Percentiles rank a stretch among this genome's conserved stretches.
These are phyloP conservation scores for Protomyctophum bolini DNA, from an alignment of 2,113 vertebrate species.

Conservation along the genomic window DNA sequence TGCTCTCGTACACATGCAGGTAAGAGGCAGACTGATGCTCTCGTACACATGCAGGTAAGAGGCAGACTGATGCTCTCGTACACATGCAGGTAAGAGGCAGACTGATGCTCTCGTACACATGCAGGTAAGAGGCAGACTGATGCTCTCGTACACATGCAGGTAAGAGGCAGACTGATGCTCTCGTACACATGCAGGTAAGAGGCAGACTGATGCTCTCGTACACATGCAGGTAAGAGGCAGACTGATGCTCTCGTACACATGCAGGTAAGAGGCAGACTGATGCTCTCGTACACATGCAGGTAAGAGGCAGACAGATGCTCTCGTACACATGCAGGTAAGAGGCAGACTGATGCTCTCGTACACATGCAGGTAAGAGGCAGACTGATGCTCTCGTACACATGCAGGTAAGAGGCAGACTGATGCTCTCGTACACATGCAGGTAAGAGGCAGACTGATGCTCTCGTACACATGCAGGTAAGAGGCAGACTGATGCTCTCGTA, in stretches of 20 bases:
- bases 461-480: conserved; percentile 47
- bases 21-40: conserved; percentile 54
- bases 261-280: conserved; percentile 54
- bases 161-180: conserved; percentile 54
- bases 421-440: conserved; percentile 38
- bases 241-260: conserved; percentile 47
- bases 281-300: conserved; percentile 38
- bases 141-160: conserved; percentile 38
- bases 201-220: conserved; percentile 50
- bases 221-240: conserved; percentile 43
- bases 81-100: conserved; percentile 43
- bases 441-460: conserved; percentile 54
- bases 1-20: conserved; percentile 38
- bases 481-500: conserved; percentile 50
- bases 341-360: conserved; percentile 50
- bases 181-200: conserved; percentile 47
- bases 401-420: conserved; percentile 54
- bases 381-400: conserved; percentile 47
- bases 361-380: conserved; percentile 43
- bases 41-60: conserved; percentile 47
- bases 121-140: conserved; percentile 54
- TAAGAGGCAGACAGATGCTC: conserved; percentile 47
- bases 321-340: conserved; percentile 47
- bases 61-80: conserved; percentile 50
- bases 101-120: conserved; percentile 47